Evolutionary conservation across 2,113 vertebrate species (phyloP).

Genomic region (Rhagologus leucostigma): DNA sequence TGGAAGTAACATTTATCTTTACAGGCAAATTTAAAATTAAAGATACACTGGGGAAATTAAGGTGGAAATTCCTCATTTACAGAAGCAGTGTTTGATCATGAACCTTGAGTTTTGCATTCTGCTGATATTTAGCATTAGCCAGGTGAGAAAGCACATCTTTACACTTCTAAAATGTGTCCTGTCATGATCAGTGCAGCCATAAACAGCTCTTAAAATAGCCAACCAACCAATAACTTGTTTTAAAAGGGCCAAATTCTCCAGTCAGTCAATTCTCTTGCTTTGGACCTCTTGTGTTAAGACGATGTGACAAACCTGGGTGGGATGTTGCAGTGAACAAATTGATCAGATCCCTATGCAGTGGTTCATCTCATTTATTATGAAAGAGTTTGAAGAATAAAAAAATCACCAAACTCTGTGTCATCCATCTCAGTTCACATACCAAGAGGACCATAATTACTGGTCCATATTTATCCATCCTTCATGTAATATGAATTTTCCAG

Average conservation of each 20-base stretch:
- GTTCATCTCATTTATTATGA: background rate
- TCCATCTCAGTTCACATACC: background rate
- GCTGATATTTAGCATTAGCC: background rate
- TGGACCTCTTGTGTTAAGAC: background rate
- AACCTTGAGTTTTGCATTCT: background rate
- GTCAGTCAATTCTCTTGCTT: background rate
- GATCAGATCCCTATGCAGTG: background rate
- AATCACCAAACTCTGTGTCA: fast-evolving
- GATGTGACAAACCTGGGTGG: fast-evolving
- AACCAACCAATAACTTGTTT: background rate
- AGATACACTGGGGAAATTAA: background rate
- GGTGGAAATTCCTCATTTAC: background rate
- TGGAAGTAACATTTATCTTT: background rate
- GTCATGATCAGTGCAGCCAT: background rate
- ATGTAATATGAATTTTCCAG: background rate
- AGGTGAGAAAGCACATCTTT: background rate
- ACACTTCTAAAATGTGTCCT: background rate
- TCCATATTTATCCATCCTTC: background rate
- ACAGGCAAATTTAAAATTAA: background rate
- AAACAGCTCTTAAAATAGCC: background rate
- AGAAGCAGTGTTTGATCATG: background rate
- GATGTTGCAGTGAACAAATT: background rate
- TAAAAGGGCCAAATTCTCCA: background rate
- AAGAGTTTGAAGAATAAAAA: background rate
- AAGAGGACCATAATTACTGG: background rate